Percentiles rank a stretch among this genome's conserved stretches.
Evolutionary conservation across 2,797 vertebrate genomes (phyloP).

Genomic region (Gila robusta): DNA sequence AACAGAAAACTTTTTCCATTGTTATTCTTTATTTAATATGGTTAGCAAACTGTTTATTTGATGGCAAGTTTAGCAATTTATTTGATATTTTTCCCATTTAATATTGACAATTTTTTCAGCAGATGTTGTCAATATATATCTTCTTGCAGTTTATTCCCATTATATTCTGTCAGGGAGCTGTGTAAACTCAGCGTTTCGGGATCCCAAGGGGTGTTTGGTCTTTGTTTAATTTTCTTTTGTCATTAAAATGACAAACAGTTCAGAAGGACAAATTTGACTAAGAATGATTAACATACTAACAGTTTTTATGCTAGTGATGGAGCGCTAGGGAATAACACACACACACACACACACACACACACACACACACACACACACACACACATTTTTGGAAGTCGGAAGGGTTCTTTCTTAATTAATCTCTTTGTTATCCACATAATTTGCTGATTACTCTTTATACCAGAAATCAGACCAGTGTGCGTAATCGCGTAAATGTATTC

Average conservation of each 20-base stretch:
- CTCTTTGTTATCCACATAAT: constrained; percentile 38
- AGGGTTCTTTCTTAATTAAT: constrained; percentile 21
- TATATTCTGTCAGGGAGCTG: constrained; percentile 14
- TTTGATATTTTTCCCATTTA: background rate
- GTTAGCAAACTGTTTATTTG: background rate
- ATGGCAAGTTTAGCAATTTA: background rate
- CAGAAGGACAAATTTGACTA: constrained; percentile 75
- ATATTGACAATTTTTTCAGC: background rate
- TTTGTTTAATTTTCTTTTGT: constrained; percentile 63
- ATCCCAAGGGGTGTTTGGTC: constrained; percentile 10
- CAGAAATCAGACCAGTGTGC: constrained; percentile 2
- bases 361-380: constrained; percentile 34
- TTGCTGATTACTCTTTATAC: constrained; percentile 13
- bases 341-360: constrained; percentile 37
- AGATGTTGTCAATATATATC: constrained; percentile 2
- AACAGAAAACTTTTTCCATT: background rate
- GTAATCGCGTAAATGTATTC: constrained; percentile 20
- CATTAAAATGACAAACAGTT: constrained; percentile 79
- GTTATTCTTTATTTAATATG: background rate
- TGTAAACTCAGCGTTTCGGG: background rate
- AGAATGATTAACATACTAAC: constrained; percentile 72
- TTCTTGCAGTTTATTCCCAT: background rate
- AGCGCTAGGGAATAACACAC: constrained; percentile 65
- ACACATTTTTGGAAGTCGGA: constrained; percentile 6
- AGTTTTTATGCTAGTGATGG: constrained; percentile 51